phyloP scores from a whole-genome alignment of 1,140 invertebrate genomes.

The Scaptomyza montana region DNA sequence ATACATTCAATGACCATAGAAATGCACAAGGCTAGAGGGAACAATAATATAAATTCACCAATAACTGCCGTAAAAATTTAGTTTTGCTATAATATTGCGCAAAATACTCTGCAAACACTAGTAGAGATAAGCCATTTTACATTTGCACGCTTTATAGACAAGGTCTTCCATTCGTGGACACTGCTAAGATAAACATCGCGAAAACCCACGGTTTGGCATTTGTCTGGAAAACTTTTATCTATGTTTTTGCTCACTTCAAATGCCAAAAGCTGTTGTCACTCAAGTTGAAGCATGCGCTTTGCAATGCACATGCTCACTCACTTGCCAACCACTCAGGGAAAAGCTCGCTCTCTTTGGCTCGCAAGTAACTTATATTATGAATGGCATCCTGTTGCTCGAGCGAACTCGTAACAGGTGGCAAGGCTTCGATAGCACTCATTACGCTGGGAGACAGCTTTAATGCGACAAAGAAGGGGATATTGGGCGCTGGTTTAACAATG shows the following conservation, averaged over 20 bases:
- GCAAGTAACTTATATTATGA: conserved; percentile 57
- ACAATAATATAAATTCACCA: too few relatives aligned
- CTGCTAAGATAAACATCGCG: neutral
- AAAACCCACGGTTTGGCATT: conserved; percentile 4
- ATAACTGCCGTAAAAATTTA: too few relatives aligned
- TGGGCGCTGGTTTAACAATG: conserved; percentile 11
- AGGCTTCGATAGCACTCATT: conserved; percentile 44
- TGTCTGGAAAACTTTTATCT: too few relatives aligned
- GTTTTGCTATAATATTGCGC: too few relatives aligned
- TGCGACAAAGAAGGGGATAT: conserved; percentile 32
- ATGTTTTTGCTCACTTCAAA: neutral
- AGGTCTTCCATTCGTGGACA: too few relatives aligned
- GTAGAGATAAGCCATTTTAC: too few relatives aligned
- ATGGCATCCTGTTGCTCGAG: conserved; percentile 78
- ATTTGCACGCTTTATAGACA: too few relatives aligned
- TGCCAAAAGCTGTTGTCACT: neutral
- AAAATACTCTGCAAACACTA: too few relatives aligned
- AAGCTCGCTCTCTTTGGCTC: conserved; percentile 41
- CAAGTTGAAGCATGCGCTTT: too few relatives aligned
- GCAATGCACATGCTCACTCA: conserved; percentile 35
- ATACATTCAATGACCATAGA: too few relatives aligned
- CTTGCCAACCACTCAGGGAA: conserved; percentile 52
- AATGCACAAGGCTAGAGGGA: too few relatives aligned
- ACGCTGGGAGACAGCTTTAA: conserved; percentile 57
- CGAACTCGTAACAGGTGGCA: conserved; percentile 73